Percentiles rank a stretch among this genome's conserved stretches.
phyloP scores from a whole-genome alignment of 1,140 invertebrate species.

The Aphidius ervi region DNA sequence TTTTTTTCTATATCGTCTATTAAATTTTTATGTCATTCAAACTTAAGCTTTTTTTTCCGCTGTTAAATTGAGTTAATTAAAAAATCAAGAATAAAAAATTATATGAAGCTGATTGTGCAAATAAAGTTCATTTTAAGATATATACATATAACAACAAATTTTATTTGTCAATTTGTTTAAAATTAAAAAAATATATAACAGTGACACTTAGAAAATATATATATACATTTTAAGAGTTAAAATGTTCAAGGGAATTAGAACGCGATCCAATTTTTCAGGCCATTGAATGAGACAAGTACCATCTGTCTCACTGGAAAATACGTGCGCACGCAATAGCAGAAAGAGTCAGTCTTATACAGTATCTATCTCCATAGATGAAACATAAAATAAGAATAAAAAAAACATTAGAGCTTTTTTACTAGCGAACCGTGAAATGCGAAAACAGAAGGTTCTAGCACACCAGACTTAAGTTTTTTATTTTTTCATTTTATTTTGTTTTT shows the following conservation, averaged over 20 bases:
- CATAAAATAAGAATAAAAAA: not conserved
- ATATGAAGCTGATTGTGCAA: too few species aligned
- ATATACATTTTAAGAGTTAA: slow-evolving; percentile 13
- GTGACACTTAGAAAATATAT: not conserved
- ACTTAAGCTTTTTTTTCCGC: too few species aligned
- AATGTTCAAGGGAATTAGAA: slow-evolving; percentile 55
- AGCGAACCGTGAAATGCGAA: slow-evolving; percentile 54
- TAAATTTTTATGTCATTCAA: too few species aligned
- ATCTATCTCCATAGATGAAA: not conserved
- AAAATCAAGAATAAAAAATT: too few species aligned
- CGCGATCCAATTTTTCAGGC: slow-evolving; percentile 56
- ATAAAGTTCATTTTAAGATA: too few species aligned
- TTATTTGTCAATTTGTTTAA: not conserved
- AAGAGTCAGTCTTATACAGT: not conserved
- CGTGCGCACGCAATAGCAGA: slow-evolving; percentile 29
- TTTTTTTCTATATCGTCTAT: too few species aligned
- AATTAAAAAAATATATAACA: not conserved
- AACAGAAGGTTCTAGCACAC: slow-evolving; percentile 43
- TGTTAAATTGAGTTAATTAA: too few species aligned
- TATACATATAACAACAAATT: too few species aligned
- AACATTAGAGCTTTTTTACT: slow-evolving; percentile 43
- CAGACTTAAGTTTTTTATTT: slow-evolving; percentile 25
- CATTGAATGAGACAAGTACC: slow-evolving; percentile 54
- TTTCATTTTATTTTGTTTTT: slow-evolving; percentile 47
- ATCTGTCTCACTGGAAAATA: slow-evolving; percentile 46